Conservation (phyloP, 2,888 invertebrate species). For the Diloba caeruleocephala region DNA sequence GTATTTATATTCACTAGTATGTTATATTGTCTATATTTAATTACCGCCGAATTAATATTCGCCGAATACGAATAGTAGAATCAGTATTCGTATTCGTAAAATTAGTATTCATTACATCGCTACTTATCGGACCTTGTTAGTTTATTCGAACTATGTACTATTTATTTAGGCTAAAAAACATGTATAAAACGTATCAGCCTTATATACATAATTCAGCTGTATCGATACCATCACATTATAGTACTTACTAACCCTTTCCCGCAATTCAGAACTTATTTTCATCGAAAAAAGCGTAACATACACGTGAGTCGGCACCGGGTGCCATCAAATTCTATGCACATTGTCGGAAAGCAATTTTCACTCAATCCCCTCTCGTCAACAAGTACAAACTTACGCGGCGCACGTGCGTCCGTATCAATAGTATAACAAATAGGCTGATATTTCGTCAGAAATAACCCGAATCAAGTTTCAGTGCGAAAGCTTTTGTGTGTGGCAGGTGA, state of each 20-base stretch:
- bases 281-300: constrained; percentile 49
- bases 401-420: constrained; percentile 88
- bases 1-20: too few relatives aligned
- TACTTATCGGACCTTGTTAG: constrained; percentile 40
- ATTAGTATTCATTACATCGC: too few relatives aligned
- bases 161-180: constrained; percentile 51
- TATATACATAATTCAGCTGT: constrained; percentile 30
- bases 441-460: constrained; percentile 89
- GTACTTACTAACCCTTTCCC: constrained; percentile 34
- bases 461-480: constrained; percentile 88
- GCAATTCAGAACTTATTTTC: constrained; percentile 49
- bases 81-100: too few relatives aligned
- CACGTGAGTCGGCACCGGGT: constrained; percentile 64
- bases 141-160: constrained; percentile 26
- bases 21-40: too few relatives aligned
- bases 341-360: constrained; percentile 86
- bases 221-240: constrained; percentile 43
- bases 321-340: constrained; percentile 85
- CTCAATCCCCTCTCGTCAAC: constrained; percentile 86
- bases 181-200: constrained; percentile 25
- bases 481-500: constrained; percentile 89
- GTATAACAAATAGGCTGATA: constrained; percentile 89
- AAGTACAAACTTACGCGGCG: constrained; percentile 86
- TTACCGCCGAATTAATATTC: too few relatives aligned
- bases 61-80: too few relatives aligned